These are phyloP conservation scores for Copidosoma floridanum DNA, from an alignment of 1,140 invertebrate genomes.

Conservation along the genomic window DNA sequence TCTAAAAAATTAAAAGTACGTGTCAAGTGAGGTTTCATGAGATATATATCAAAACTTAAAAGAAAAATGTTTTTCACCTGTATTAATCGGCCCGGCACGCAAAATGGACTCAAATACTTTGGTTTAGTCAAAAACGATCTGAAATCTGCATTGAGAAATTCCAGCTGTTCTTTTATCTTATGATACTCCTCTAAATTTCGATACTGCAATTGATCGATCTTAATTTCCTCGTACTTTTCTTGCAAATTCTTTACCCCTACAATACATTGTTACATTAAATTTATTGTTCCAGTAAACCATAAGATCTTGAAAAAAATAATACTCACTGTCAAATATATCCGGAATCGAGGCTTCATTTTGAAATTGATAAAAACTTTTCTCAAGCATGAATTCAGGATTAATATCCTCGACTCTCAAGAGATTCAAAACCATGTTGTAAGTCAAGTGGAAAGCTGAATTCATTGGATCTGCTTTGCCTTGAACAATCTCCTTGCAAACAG, in stretches of 20 bases:
- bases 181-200: constrained; percentile 81
- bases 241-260: constrained; percentile 75
- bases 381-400: constrained; percentile 99
- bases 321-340: constrained; percentile 78
- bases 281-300: too few species aligned
- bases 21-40: too few species aligned
- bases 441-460: constrained; percentile 98
- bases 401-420: constrained; percentile 96
- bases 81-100: constrained; percentile 92
- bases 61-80: constrained; percentile 67
- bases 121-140: constrained; percentile 79
- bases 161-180: constrained; percentile 79
- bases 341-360: constrained; percentile 97
- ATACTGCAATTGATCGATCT: constrained; percentile 65
- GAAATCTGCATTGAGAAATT: constrained; percentile 72
- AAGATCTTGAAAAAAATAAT: constrained; percentile 19
- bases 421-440: constrained; percentile 99
- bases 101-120: constrained; percentile 86
- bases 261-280: constrained; percentile 16
- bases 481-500: constrained; percentile 80
- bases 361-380: constrained; percentile 98
- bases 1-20: too few species aligned
- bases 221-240: constrained; percentile 63
- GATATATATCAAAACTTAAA: too few species aligned
- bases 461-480: constrained; percentile 94